A percentile compares a stretch with the other conserved stretches of the same genome.
These are phyloP conservation scores for Peromyscus aztecus DNA, from an alignment of 2,797 vertebrate species.

Conservation along the genomic window DNA sequence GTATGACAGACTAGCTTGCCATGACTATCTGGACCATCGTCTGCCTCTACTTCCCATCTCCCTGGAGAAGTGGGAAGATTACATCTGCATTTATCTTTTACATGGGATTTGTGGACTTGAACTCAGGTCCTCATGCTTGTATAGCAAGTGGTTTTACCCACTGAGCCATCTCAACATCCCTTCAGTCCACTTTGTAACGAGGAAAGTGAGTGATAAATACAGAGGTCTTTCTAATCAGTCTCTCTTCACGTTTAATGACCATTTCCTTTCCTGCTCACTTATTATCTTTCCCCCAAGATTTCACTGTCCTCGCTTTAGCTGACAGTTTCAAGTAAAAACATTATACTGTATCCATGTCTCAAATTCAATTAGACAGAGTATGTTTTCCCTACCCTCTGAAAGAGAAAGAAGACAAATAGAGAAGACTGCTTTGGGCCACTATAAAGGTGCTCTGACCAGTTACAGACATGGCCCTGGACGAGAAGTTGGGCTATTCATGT, in stretches of 20 bases:
- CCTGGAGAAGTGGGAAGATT: neutral
- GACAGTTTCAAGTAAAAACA: slow-evolving; percentile 72
- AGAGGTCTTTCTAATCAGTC: neutral
- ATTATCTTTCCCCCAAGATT: slow-evolving; percentile 63
- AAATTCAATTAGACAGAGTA: slow-evolving; percentile 76
- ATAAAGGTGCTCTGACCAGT: neutral
- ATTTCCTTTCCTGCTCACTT: slow-evolving; percentile 43
- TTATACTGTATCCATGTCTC: neutral
- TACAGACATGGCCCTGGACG: neutral
- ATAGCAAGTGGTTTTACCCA: neutral
- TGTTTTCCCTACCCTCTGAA: slow-evolving; percentile 31
- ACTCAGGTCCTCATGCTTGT: neutral
- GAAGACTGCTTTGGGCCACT: slow-evolving; percentile 28
- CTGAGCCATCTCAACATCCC: neutral
- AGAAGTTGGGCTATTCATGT: neutral
- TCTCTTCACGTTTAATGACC: slow-evolving; percentile 5
- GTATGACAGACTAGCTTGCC: neutral
- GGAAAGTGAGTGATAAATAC: slow-evolving; percentile 14
- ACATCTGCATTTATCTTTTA: neutral
- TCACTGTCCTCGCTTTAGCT: slow-evolving; percentile 52
- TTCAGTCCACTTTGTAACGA: slow-evolving; percentile 54
- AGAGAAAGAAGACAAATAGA: neutral
- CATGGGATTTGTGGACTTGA: neutral
- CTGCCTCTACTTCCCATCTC: neutral
- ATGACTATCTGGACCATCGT: neutral